Percentiles rank a stretch among this genome's conserved stretches.
phyloP scores from a whole-genome alignment of 53 echinoderm and acorn worm genomes.

The Temnopleurus reevesii region DNA sequence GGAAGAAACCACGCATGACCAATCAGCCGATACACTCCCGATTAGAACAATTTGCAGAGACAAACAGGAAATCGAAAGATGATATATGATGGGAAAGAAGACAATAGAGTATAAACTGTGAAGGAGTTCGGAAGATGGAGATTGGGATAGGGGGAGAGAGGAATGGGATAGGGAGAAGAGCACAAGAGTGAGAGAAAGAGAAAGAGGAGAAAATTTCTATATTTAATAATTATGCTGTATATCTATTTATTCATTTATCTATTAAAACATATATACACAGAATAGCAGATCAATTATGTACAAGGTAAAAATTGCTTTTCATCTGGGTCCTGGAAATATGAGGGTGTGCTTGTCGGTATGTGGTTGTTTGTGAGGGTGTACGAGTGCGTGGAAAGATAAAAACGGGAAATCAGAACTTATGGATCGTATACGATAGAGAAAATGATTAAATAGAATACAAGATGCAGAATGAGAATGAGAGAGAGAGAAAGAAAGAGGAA shows the following conservation, averaged over 20 bases:
- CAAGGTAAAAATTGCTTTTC: too few species aligned
- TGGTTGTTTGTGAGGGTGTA: neutral
- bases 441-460: too few species aligned
- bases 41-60: neutral
- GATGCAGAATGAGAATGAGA: neutral
- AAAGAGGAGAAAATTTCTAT: neutral
- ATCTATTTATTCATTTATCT: too few species aligned
- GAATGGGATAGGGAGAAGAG: neutral
- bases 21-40: constrained; percentile 36
- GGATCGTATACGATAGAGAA: too few species aligned
- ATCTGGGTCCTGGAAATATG: neutral
- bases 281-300: too few species aligned
- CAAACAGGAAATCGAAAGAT: constrained; percentile 8
- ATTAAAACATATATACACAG: neutral
- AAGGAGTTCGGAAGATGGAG: neutral
- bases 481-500: neutral
- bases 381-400: too few species aligned
- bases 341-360: neutral
- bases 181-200: neutral
- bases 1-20: constrained; percentile 10
- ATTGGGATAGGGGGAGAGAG: neutral
- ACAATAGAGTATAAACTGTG: neutral
- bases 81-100: neutral
- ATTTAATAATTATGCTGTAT: neutral
- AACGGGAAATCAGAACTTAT: too few species aligned